Evolutionary conservation across 2,113 vertebrate genomes (phyloP).

Genomic region (Recurvirostra avosetta): DNA sequence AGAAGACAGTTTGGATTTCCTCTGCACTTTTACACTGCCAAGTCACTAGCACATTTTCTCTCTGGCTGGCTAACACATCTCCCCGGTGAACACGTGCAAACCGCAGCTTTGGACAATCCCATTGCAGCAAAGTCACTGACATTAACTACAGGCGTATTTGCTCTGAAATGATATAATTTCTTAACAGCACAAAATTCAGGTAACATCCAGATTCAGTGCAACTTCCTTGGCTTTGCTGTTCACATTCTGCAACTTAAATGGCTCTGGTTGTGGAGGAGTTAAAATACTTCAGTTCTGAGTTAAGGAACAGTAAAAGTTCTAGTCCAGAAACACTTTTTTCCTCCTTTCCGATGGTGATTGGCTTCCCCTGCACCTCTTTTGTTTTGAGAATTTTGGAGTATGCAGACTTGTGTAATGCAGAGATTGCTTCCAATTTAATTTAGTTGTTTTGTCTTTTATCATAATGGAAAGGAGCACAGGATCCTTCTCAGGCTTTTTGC

Average conservation of each 20-base stretch:
- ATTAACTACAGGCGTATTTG: not conserved
- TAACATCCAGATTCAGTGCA: not conserved
- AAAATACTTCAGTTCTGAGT: slow-evolving; percentile 68
- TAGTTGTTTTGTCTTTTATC: slow-evolving; percentile 86
- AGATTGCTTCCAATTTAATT: slow-evolving; percentile 87
- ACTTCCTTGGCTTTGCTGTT: not conserved
- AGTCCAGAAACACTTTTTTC: not conserved
- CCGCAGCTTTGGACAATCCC: not conserved
- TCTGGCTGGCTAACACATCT: not conserved
- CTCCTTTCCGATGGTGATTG: not conserved
- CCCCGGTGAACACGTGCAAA: not conserved
- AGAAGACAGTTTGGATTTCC: slow-evolving; percentile 38
- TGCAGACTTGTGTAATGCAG: slow-evolving; percentile 58
- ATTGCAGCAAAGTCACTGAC: not conserved
- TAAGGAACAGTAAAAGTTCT: slow-evolving; percentile 31
- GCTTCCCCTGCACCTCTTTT: slow-evolving; percentile 31
- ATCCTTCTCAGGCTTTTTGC: slow-evolving; percentile 45
- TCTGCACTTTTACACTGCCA: slow-evolving; percentile 36
- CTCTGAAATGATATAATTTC: not conserved
- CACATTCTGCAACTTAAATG: not conserved
- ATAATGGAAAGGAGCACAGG: slow-evolving; percentile 27
- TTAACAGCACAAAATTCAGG: not conserved
- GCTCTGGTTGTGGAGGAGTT: not conserved
- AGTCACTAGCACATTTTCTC: slow-evolving; percentile 9
- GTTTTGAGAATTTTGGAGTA: slow-evolving; percentile 59